These are phyloP conservation scores for Stegostoma tigrinum DNA, from an alignment of 2,113 vertebrate species.

Conservation along the genomic window DNA sequence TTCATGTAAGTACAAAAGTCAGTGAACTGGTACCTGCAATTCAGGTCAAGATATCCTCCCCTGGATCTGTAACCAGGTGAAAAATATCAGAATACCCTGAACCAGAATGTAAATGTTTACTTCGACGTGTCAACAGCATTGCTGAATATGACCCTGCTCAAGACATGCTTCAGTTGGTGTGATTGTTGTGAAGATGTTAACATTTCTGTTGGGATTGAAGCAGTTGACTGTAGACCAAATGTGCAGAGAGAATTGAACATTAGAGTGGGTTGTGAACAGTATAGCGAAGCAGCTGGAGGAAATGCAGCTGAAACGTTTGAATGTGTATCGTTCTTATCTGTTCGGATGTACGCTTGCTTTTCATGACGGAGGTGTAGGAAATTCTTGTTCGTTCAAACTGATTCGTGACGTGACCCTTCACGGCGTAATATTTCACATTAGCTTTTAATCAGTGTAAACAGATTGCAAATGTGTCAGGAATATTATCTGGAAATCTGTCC, in stretches of 20 bases:
- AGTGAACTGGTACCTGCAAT: not conserved
- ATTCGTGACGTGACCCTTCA: not conserved
- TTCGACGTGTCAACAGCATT: not conserved
- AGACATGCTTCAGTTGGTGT: not conserved
- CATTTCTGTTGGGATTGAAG: not conserved
- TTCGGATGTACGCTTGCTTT: not conserved
- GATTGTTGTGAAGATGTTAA: not conserved
- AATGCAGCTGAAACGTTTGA: not conserved
- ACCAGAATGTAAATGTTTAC: no score
- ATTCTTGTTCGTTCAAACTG: not conserved
- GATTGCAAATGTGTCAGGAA: not conserved
- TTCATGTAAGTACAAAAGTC: not conserved
- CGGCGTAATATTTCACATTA: not conserved
- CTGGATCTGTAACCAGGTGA: not conserved
- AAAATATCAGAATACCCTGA: not conserved
- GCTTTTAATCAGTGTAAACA: not conserved
- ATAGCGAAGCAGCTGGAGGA: not conserved
- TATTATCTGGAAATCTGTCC: not conserved
- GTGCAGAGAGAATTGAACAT: not conserved
- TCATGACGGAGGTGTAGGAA: not conserved
- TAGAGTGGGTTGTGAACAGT: not conserved
- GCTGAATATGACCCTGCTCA: not conserved
- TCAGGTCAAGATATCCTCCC: not conserved
- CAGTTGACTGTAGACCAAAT: not conserved
- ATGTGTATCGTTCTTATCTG: not conserved